Evolutionary conservation across 2,888 invertebrate species (phyloP), one percentile per base, ranked within the genome.

Genomic region (Phania funesta): DNA sequence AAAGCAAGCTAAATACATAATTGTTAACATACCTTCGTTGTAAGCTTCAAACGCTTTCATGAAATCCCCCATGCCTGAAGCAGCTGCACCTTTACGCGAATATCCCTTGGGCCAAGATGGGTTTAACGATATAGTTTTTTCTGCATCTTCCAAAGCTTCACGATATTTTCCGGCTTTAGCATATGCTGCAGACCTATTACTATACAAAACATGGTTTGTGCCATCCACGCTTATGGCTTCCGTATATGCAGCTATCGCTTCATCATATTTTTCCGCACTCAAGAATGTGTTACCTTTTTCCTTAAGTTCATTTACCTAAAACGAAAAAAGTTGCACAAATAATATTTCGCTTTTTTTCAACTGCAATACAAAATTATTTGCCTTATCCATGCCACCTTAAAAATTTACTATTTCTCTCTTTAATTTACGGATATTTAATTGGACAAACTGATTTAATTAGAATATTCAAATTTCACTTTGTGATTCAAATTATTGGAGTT

Each of bases 181-280:
- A 88, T 95, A 95, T 6, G 98, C 98, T 6, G 98, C 98, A 0
- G 98, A 98, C 71, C 98, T 93, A 91, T 98, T 98, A 86, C 97
- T 98, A 88, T 93, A 98, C 24, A 98, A 92, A 88, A 98, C 97
- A 92, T 97, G 96, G 92, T 98, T 98, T 41, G 92, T 93, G 0
- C 92, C 92, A 89, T 98, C 97, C 80, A 97, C 90, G 13, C 92
- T 91, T 83, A 98, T 96, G 5, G 96, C 98, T 87, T 96, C 94
- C 2, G 96, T 93, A 88, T 98, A 98, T 86, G 91, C 93, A 84
- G 94, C 93, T 65, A 97, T 92, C 0, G 98, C 98, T 84, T 96
- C 96, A 8, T 95, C 94, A 84, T 93, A 95, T 75, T 96, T 94
- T 62, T 95, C 95, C 13, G 93, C 94, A 83, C 95, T 93, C 86